A percentile compares a stretch with the other conserved stretches of the same genome.
phyloP scores from a whole-genome alignment of 2,888 invertebrate genomes.

The Caenorhabditis auriculariae region DNA sequence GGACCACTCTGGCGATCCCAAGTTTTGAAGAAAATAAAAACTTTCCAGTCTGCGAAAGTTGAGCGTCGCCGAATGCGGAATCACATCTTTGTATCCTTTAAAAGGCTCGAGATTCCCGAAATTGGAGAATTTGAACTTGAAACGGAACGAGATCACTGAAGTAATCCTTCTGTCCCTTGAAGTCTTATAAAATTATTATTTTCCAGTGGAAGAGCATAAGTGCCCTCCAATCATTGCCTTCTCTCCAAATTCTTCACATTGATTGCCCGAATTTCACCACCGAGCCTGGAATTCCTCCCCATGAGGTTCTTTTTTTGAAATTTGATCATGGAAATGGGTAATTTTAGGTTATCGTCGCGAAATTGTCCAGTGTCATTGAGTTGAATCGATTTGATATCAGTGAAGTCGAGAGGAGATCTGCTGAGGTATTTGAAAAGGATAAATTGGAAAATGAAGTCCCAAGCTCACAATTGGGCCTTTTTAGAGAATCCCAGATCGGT shows the following conservation, averaged over 20 bases:
- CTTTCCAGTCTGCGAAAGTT: conserved; percentile 21
- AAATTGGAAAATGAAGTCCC: too few species aligned
- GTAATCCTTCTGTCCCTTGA: not conserved
- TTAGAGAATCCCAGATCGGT: too few species aligned
- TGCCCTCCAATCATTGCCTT: conserved; percentile 15
- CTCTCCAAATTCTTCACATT: conserved; percentile 25
- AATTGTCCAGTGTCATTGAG: conserved; percentile 32
- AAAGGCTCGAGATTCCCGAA: conserved; percentile 21
- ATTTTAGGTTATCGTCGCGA: conserved; percentile 43
- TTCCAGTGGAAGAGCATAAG: conserved; percentile 39
- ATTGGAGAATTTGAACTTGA: conserved; percentile 28
- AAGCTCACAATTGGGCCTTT: too few species aligned
- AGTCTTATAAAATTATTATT: not conserved
- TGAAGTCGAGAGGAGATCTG: conserved; percentile 37
- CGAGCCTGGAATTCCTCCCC: conserved; percentile 31
- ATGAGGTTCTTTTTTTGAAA: conserved; percentile 18
- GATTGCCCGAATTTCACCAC: conserved; percentile 23
- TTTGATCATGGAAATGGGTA: not conserved
- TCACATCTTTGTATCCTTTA: conserved; percentile 8
- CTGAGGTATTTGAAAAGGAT: conserved; percentile 21
- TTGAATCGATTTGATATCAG: conserved; percentile 48
- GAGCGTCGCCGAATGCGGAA: conserved; percentile 29
- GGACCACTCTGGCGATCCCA: too few species aligned
- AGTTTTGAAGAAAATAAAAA: not conserved
- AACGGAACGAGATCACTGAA: conserved; percentile 15